These are phyloP conservation scores for Eulemur albifrons DNA, from an alignment of 2,797 vertebrate genomes.

Conservation along the genomic window DNA sequence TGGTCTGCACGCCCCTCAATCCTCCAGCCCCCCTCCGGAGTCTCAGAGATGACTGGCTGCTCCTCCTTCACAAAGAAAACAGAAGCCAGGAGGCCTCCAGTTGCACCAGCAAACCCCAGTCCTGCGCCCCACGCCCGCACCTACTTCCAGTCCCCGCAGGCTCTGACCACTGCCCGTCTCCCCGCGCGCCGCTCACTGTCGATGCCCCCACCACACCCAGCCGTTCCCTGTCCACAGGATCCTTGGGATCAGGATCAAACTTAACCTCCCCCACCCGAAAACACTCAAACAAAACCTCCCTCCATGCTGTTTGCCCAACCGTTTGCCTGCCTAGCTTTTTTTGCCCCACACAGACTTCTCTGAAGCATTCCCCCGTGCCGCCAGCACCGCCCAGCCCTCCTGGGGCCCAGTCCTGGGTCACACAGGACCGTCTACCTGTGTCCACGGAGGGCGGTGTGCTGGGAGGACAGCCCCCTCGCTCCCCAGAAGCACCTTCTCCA, in stretches of 20 bases:
- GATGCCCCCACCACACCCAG: not conserved
- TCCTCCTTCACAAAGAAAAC: not conserved
- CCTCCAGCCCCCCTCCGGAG: not conserved
- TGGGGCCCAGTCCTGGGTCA: not conserved
- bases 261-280: not conserved
- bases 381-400: not conserved
- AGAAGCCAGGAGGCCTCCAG: not conserved
- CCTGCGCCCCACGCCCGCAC: too few species aligned
- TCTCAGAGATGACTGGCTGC: not conserved
- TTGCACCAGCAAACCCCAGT: not conserved
- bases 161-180: not conserved
- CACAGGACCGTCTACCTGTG: not conserved
- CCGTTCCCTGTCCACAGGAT: not conserved
- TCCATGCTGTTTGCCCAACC: not conserved
- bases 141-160: not conserved
- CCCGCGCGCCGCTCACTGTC: not conserved
- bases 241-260: not conserved
- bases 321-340: not conserved
- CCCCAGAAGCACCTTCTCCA: not conserved
- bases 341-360: not conserved
- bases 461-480: not conserved
- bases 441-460: not conserved
- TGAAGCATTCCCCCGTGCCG: not conserved
- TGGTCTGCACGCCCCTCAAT: not conserved
- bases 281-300: not conserved